Evolutionary conservation across 2,113 vertebrate species (phyloP).

Genomic region (Daphoenositta chrysoptera): DNA sequence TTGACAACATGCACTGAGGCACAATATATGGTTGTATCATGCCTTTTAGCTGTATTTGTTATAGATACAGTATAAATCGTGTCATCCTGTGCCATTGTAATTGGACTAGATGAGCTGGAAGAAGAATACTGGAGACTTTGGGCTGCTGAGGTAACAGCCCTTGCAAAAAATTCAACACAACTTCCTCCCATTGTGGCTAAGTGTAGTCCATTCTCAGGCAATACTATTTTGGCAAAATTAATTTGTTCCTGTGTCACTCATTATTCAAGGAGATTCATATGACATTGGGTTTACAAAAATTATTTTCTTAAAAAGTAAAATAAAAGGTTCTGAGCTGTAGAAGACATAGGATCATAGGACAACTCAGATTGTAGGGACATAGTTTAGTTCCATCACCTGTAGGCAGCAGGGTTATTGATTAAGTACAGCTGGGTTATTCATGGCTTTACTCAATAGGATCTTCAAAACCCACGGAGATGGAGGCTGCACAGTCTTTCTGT

Average conservation of each 20-base stretch:
- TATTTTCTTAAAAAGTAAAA: background rate
- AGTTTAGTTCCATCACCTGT: background rate
- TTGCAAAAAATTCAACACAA: background rate
- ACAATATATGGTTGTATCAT: background rate
- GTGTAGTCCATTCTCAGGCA: background rate
- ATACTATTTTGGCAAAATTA: background rate
- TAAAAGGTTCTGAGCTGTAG: background rate
- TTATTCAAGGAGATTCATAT: background rate
- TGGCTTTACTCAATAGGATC: background rate
- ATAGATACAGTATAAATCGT: accelerated
- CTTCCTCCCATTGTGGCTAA: background rate
- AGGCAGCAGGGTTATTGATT: background rate
- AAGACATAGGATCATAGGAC: background rate
- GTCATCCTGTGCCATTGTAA: background rate
- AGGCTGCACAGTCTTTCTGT: background rate
- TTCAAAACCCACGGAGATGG: background rate
- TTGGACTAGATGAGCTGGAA: background rate
- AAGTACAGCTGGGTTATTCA: background rate
- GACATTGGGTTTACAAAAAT: background rate
- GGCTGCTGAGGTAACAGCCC: background rate
- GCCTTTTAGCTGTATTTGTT: background rate
- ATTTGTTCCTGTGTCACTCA: background rate
- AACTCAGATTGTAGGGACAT: background rate
- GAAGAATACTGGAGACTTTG: background rate
- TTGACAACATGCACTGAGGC: background rate